Base-by-base conservation (phyloP, 2,113 vertebrate genomes). In the Dolichotis patagonum region DNA sequence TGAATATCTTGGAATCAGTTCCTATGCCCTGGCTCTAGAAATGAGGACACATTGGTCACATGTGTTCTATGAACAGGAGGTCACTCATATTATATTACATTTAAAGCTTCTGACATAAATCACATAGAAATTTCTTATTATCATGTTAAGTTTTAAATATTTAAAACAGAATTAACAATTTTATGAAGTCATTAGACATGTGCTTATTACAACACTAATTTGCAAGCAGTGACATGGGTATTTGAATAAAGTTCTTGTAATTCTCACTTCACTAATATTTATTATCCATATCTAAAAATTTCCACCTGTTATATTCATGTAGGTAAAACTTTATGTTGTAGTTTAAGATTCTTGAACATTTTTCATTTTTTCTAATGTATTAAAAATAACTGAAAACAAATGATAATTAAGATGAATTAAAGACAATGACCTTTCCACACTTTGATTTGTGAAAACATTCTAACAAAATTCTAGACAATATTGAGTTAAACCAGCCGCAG, bases 401-500 rank as follows among this genome's bases (percentile, higher is more conserved):
- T 90, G 22, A 87, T 63, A 77, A 94, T 87, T 6, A 95, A 73
- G 5, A 92, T 20, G 26, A 1, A 67, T 95, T 19, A 90, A 46
- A 82, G 71, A 71, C 1, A 91, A 17, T 20, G 32, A 95, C n/a
- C 41, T 60, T n/a, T 32, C 28, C 58, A 87, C 5, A 54, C 3
- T 85, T 52, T 69, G 43, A 88, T 85, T 73, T 94, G 88, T 91
- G 22, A 90, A 94, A 92, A 62, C 20, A 92, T 88, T n/a, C n/a
- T 85, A 91, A 62, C 24, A 86, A 93, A 93, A 83, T 54, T 71
- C 4, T 86, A 43, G 7, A 17, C 41, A 80, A 2, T 35, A 80
- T 0, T 84, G 46, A 49, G 28, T 80, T 92, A 38, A 41, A 13
- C 32, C 91, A 38, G 54, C 22, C 13, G 77, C 16, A 83, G 32